A percentile compares a stretch with the other conserved stretches of the same genome.
Evolutionary conservation across 2,113 vertebrate genomes (phyloP).

Genomic region (Dromas ardeola): DNA sequence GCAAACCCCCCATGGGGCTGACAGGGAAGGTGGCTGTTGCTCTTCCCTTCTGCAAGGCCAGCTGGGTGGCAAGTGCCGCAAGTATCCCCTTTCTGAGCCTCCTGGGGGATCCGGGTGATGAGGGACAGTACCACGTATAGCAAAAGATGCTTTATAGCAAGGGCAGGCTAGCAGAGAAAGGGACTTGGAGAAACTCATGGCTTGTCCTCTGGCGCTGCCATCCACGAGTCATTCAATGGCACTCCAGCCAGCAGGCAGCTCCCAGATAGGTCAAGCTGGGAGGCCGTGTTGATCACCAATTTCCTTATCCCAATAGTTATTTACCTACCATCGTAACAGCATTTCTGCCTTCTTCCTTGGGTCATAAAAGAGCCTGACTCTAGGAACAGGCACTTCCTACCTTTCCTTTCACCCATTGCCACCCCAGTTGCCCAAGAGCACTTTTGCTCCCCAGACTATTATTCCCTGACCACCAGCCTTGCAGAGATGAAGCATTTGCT

Average conservation of each 20-base stretch:
- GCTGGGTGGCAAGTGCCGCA: neutral
- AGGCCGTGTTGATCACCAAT: neutral
- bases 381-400: neutral
- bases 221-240: fast-evolving
- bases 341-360: neutral
- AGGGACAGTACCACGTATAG: neutral
- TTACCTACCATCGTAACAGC: neutral
- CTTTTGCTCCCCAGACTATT: neutral
- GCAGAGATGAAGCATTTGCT: neutral
- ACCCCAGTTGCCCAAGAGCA: neutral
- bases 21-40: neutral
- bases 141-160: neutral
- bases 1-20: fast-evolving
- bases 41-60: neutral
- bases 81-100: neutral
- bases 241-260: neutral
- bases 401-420: neutral
- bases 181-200: neutral
- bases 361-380: neutral
- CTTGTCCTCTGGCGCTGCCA: neutral
- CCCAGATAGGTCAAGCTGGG: neutral
- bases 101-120: neutral
- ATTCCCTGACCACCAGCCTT: neutral
- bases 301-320: neutral
- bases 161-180: neutral